Evolutionary conservation across 2,113 vertebrate species (phyloP), one percentile per base, ranked within the genome.

Genomic region (Muscicapa adusta): DNA sequence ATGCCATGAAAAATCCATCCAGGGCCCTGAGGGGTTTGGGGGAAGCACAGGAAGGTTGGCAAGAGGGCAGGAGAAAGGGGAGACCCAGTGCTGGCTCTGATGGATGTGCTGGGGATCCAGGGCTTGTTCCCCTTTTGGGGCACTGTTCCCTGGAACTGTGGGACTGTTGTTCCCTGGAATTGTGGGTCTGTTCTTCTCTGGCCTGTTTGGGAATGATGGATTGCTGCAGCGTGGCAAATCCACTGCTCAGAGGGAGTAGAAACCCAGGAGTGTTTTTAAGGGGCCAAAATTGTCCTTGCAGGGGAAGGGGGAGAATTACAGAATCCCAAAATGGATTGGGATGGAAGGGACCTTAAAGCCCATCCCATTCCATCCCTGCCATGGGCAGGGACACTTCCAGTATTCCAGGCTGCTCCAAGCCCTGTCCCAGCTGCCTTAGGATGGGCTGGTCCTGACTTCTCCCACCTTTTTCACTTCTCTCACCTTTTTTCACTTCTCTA

Each of bases 61-160:
- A 26, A 19, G 62, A 43, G 43, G 31, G 50, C 33, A 26, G 72
- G 72, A 77, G 23, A 23, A 38, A 66, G 58, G 34, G 12, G 40
- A 68, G 36, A 38, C 25, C 20, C 0, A 0, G 47, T 0, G 5
- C 53, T 61, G 40, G 33, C 40, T 40, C 0, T 2, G 34, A 8
- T 23, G 67, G 36, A 19, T 42, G 45, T 42, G 57, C 57, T 23
- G 63, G 42, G 1, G 6, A 14, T 74, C 17, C 34, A 17, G 66
- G 66, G 45, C 43, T 58, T 31, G 31, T n/a, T 22, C n/a, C 8
- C 25, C 24, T n/a, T 25, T 17, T 57, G 56, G 56, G 33, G 12
- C 31, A 8, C 19, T 4, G 1, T 54, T 5, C 40, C 16, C 42
- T 43, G 38, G 24, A 8, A 3, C 9, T 40, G 23, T 20, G 36